Percentiles rank a stretch among this genome's conserved stretches.
phyloP scores from a whole-genome alignment of 1,140 invertebrate species.

The Conopomorpha cramerella region DNA sequence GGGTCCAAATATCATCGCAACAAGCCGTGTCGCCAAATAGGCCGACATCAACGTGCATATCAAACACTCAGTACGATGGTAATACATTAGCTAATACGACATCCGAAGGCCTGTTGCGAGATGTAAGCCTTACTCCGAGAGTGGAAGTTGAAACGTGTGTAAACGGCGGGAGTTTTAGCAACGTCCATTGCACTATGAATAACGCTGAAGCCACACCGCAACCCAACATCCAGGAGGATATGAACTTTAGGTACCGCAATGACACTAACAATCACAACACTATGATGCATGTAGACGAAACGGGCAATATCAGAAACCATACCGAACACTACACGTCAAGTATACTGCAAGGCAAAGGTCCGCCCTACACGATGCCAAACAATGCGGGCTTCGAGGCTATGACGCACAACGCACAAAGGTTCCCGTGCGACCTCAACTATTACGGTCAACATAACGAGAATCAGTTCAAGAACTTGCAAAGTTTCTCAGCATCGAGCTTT shows the following conservation, averaged over 20 bases:
- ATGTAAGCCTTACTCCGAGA: slow-evolving; percentile 60
- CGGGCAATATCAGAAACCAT: slow-evolving; percentile 23
- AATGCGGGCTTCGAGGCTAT: slow-evolving; percentile 31
- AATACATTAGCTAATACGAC: slow-evolving; percentile 24
- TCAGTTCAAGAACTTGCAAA: slow-evolving; percentile 42
- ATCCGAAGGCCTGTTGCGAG: slow-evolving; percentile 47
- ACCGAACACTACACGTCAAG: slow-evolving; percentile 35
- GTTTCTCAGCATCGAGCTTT: slow-evolving; percentile 58
- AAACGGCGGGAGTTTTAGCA: slow-evolving; percentile 67
- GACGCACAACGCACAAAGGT: slow-evolving; percentile 40
- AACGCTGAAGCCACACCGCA: slow-evolving; percentile 12
- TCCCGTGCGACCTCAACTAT: slow-evolving; percentile 51
- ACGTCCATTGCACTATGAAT: slow-evolving; percentile 60
- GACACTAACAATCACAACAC: slow-evolving; percentile 15
- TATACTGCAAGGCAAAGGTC: slow-evolving; percentile 45
- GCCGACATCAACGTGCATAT: slow-evolving; percentile 16
- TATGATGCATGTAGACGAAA: slow-evolving; percentile 28
- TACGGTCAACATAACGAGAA: slow-evolving; percentile 38
- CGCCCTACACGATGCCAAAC: slow-evolving; percentile 28
- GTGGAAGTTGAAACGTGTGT: slow-evolving; percentile 67
- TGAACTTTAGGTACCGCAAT: slow-evolving; percentile 25
- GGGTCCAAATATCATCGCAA: slow-evolving; percentile 30
- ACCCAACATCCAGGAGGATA: slow-evolving; percentile 15
- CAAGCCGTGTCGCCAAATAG: slow-evolving; percentile 20
- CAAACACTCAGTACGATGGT: slow-evolving; percentile 26